Evolutionary conservation across 2,113 vertebrate species (phyloP), one percentile per base, ranked within the genome.

Genomic region (Gnathonemus echidnorhynchus): DNA sequence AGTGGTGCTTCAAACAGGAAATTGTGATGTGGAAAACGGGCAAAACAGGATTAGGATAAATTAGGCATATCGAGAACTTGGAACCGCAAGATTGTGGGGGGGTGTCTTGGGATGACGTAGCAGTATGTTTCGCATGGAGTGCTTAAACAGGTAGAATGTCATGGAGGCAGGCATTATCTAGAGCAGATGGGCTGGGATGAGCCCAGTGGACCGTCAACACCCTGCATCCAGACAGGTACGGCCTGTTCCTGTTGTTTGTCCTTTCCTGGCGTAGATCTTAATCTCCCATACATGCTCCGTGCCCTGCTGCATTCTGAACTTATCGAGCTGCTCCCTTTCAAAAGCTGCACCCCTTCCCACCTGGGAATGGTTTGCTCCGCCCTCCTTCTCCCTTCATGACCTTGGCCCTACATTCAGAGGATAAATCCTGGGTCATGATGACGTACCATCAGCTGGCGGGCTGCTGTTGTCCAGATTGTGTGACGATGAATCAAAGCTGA

Each of bases 381-480:
- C 53, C 48, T 53, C 15, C 27, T 45, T 48, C 53, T 58, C 52
- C 66, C 89, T 86, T 49, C 87, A 93, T 95, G 94, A 95, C 95
- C 95, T 95, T 95, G 94, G 92, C 86, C 8, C 84, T 91, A 89
- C 92, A 66, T 93, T 90, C 92, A 90, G 91, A 92, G 88, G 91
- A 91, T 91, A 92, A 93, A 90, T 27, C 5, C 50, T 88, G 70
- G 58, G 48, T 52, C 62, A 13, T 70, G 62, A 89, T 50, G 31
- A 89, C 13, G 24, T 5, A 17, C 42, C 80, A 52, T 74, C 66
- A 58, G 89, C 46, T 87, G 56, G 46, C 58, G 6, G 35, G 45
- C 2, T 89, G 89, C 91, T 89, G 93, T 92, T 93, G 93, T 93
- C 91, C 91, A 94, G 93, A 92, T 91, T 77, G 53, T 87, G 52